These are phyloP conservation scores for Pangasius djambal DNA, from an alignment of 2,797 vertebrate species.

Conservation along the genomic window DNA sequence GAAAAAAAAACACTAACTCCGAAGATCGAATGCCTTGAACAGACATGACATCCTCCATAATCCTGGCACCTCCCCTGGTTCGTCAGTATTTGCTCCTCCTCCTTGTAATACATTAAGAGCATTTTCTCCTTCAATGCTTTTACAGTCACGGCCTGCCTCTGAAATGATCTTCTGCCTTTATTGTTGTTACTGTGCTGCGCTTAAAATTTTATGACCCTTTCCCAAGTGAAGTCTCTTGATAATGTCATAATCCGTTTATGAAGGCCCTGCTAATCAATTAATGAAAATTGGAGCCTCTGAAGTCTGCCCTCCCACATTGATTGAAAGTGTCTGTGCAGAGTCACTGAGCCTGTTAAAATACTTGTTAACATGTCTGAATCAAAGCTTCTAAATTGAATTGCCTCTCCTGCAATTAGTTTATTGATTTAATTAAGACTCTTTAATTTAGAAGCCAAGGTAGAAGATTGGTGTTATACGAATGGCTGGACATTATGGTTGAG, in stretches of 20 bases:
- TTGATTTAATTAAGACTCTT: conserved; percentile 92
- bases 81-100: conserved; percentile 65
- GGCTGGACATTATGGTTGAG: conserved; percentile 73
- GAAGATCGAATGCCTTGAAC: background rate
- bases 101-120: conserved; percentile 76
- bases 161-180: conserved; percentile 77
- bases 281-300: conserved; percentile 82
- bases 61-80: conserved; percentile 53
- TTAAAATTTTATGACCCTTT: conserved; percentile 79
- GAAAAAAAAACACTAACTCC: background rate
- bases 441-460: conserved; percentile 82
- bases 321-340: conserved; percentile 76
- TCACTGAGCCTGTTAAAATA: conserved; percentile 73
- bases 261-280: conserved; percentile 85
- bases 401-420: conserved; percentile 89
- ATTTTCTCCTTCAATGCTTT: conserved; percentile 78
- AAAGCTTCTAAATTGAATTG: conserved; percentile 84
- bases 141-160: conserved; percentile 76
- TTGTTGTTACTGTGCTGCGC: conserved; percentile 82
- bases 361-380: conserved; percentile 75
- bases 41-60: conserved; percentile 12
- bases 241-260: conserved; percentile 82
- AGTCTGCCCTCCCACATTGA: conserved; percentile 75
- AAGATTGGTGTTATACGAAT: conserved; percentile 80
- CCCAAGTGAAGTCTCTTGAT: conserved; percentile 76